Evolutionary conservation across 53 echinoderm and acorn worm species (phyloP), one percentile per base, ranked within the genome.

Genomic region (Arbacia lixula): DNA sequence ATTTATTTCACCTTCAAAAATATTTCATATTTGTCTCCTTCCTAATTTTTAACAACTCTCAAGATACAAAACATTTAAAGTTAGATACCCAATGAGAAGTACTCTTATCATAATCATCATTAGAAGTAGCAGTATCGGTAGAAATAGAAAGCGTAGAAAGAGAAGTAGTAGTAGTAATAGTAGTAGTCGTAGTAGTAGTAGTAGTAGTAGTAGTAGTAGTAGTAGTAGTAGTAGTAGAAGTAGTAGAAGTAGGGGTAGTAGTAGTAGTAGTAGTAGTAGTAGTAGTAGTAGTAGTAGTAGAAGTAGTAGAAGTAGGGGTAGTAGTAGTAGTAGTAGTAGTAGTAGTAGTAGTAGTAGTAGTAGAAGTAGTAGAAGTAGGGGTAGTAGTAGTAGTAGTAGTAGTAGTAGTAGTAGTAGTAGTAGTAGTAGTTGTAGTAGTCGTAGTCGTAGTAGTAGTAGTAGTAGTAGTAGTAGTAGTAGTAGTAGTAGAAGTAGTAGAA

Each of bases 381-480:
- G 60, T 60, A 60, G 20, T 3, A 25, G 60, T 19, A 21, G 60
- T 19, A 60, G 60, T 3, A 60, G 60, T 26, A 22, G 26, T 3
- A 60, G 19, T 22, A 60, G 60, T 60, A 19, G 60, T 22, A 22
- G 2, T 22, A 60, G 26, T 21, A 21, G 3, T 60, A 60, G 26
- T 21, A 22, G 24, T 60, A 60, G 26, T 60, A 60, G 60, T 10
- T 6, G 19, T 14, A 60, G 63, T 31, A 63, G 32, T 33, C 16
- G 63, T 33, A 63, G 34, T 63, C 31, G 63, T 33, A 63, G 63
- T 63, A 63, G 63, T 33, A 63, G 32, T 63, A 33, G n/a, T n/a
- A 60, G 60, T 60, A 60, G 29, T 19, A n/a, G n/a, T n/a, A n/a
- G n/a, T n/a, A n/a, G n/a, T n/a, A n/a, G n/a, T 63, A 60, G 34